Base-by-base conservation (phyloP, 1,140 invertebrate genomes). In the Leptinotarsa texana region DNA sequence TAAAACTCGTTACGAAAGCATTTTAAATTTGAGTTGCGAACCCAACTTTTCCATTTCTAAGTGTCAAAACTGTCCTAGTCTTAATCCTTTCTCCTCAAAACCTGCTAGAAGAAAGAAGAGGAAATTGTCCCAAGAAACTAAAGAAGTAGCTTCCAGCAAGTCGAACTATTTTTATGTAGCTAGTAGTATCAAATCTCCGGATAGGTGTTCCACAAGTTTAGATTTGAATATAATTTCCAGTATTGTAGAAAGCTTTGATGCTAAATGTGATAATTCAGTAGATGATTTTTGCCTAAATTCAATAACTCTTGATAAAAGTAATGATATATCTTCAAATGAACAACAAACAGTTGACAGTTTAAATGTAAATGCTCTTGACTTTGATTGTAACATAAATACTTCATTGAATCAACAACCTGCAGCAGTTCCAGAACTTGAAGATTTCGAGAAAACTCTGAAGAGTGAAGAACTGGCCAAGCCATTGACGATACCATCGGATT, bases 401-500 rank as follows among this genome's bases (percentile, higher is more conserved):
- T 4, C 51, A 17, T 57, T 57, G 51, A 27, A 21, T 18, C 51
- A 74, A 8, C 74, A 72, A 24, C 76, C 76, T 17, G 74, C 76
- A 17, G 49, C 63, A 47, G 74, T 77, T 18, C 76, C 76, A 13
- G 74, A 77, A 33, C 33, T 74, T 6, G 71, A 74, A 24, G 76
- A 75, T 61, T 77, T 77, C 51, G 74, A 77, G 62, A 77, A 75
- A 71, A 77, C 67, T 48, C 21, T 77, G 2, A 73, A 73, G 48
- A 74, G 61, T 17, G 76, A 77, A 63, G 76, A 70, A 63, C 13
- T 69, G 27, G 24, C 61, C 4, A 77, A 77, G 65, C 63, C 74
- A 17, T 49, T 27, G 24, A 63, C 61, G 2, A 73, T 73, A n/a
- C 71, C 71, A n/a, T 63, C 71, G 4, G 71, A 73, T 33, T 33